phyloP scores from a whole-genome alignment of 2,113 vertebrate genomes.

The Tachysurus fulvidraco region DNA sequence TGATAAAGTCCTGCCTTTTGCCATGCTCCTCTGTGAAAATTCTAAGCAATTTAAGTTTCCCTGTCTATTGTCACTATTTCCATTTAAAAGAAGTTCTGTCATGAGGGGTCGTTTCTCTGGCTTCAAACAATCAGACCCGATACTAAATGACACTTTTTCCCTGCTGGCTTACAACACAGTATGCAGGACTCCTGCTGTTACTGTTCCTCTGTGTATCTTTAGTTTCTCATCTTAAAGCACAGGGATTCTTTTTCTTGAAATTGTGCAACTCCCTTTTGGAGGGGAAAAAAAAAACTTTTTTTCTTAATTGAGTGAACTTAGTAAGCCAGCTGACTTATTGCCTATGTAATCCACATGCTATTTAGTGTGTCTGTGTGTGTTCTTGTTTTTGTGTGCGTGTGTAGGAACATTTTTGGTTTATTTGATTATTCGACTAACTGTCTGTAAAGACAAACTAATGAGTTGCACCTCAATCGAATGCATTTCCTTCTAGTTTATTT shows the following conservation, averaged over 20 bases:
- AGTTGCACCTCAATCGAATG: conserved; percentile 34
- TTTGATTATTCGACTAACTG: conserved; percentile 23
- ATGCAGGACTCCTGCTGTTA: background rate
- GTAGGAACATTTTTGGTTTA: background rate
- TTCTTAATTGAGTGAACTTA: conserved; percentile 27
- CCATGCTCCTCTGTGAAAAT: background rate
- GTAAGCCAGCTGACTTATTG: conserved; percentile 11
- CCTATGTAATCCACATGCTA: conserved; percentile 16
- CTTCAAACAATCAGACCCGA: conserved; percentile 31
- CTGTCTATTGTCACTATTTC: background rate
- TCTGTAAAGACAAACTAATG: conserved; percentile 39
- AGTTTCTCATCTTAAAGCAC: conserved; percentile 27
- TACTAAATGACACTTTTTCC: conserved; percentile 33
- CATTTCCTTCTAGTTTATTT: conserved; percentile 32
- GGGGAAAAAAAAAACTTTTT: background rate
- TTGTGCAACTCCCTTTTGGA: background rate
- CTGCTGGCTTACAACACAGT: conserved; percentile 24
- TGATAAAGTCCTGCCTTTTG: conserved; percentile 1
- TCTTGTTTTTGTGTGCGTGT: background rate
- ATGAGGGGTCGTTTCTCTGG: background rate
- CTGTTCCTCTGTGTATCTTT: background rate
- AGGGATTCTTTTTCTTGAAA: conserved; percentile 15
- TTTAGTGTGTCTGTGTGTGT: background rate
- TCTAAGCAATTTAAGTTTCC: conserved; percentile 11
- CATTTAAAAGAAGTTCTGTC: background rate